Evolutionary conservation across 2,888 invertebrate genomes (phyloP).

Genomic region (Abrostola tripartita): DNA sequence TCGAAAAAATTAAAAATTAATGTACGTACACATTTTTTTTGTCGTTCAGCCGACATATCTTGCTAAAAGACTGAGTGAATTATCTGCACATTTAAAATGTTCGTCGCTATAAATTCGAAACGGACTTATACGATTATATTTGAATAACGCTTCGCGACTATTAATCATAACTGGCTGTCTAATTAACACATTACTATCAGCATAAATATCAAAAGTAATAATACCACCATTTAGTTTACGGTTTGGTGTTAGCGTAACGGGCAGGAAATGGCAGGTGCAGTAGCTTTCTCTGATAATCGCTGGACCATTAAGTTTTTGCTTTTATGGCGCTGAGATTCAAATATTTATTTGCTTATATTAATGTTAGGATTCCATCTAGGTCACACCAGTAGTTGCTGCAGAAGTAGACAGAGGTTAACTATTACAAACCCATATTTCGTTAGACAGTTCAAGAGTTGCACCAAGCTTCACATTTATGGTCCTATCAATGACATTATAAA

Average conservation of each 20-base stretch:
- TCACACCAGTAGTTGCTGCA: too few species aligned
- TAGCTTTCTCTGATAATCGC: slow-evolving; percentile 5
- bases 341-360: background rate
- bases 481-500: too few species aligned
- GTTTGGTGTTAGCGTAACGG: slow-evolving; percentile 7
- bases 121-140: background rate
- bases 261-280: slow-evolving; percentile 23
- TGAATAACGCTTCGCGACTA: background rate
- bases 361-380: too few species aligned
- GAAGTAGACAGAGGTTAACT: too few species aligned
- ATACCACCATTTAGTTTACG: slow-evolving; percentile 21
- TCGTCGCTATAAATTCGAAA: background rate
- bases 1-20: too few species aligned
- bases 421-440: too few species aligned
- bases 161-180: background rate
- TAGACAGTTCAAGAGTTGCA: too few species aligned
- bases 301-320: slow-evolving; percentile 21
- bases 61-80: too few species aligned
- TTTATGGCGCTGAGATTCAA: slow-evolving; percentile 6
- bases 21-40: too few species aligned
- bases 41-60: too few species aligned
- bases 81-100: background rate
- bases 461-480: too few species aligned
- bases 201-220: slow-evolving; percentile 6
- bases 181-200: background rate